Evolutionary conservation across 2,888 invertebrate genomes (phyloP).

Genomic region (Tineola bisselliella): DNA sequence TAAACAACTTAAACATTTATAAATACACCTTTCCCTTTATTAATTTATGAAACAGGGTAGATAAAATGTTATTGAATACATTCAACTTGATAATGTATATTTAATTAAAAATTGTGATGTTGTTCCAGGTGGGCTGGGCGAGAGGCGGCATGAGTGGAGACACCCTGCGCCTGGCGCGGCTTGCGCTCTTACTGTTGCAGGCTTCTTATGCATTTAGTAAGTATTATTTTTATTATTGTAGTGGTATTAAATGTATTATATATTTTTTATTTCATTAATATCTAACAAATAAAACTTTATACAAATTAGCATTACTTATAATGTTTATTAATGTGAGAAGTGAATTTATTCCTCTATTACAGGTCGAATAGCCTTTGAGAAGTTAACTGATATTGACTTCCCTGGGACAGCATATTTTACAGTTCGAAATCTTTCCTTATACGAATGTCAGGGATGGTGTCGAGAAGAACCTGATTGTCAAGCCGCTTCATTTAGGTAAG

Average conservation of each 20-base stretch:
- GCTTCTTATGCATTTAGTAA: constrained; percentile 48
- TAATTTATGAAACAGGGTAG: no score
- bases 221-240: constrained; percentile 21
- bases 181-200: constrained; percentile 45
- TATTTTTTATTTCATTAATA: no score
- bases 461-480: constrained; percentile 91
- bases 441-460: constrained; percentile 96
- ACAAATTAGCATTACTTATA: no score
- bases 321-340: background rate
- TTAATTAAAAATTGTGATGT: background rate
- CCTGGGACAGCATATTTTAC: constrained; percentile 91
- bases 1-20: no score
- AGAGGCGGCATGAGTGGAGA: constrained; percentile 46
- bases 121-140: constrained; percentile 19
- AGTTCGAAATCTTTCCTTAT: constrained; percentile 88
- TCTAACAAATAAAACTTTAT: no score
- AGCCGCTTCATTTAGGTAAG: constrained; percentile 84
- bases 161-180: constrained; percentile 53
- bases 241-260: no score
- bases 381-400: constrained; percentile 91
- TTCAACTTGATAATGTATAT: no score
- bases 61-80: no score
- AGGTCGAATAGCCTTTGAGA: constrained; percentile 92
- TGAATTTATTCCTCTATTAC: constrained; percentile 20
- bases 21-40: no score